Percentiles rank a stretch among this genome's conserved stretches.
Conservation (phyloP, 64 coral and sea anemone species). For the Stichodactyla mertensii region DNA sequence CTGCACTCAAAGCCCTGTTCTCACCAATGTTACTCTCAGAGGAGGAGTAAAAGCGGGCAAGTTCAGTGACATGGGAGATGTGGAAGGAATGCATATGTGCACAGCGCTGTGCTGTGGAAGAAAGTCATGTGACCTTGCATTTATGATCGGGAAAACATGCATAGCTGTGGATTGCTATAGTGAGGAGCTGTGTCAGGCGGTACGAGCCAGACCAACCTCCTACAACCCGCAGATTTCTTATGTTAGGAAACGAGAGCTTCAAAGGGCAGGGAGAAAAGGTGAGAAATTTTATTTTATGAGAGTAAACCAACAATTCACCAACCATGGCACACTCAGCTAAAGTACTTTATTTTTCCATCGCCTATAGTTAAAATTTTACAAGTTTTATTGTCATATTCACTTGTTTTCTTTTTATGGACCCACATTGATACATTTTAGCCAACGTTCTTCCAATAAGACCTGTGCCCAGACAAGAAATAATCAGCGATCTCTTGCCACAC, state of each 20-base stretch:
- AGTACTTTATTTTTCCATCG: too few species aligned
- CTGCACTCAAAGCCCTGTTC: constrained; percentile 87
- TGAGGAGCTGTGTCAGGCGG: constrained; percentile 83
- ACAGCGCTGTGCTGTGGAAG: constrained; percentile 86
- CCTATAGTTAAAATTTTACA: too few species aligned
- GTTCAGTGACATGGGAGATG: constrained; percentile 78
- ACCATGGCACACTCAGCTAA: too few species aligned
- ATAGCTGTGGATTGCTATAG: constrained; percentile 89
- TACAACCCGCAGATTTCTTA: constrained; percentile 81
- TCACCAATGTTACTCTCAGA: constrained; percentile 82
- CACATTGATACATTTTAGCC: constrained; percentile 28
- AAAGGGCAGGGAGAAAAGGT: constrained; percentile 70
- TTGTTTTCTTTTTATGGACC: too few species aligned
- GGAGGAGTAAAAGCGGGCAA: constrained; percentile 92
- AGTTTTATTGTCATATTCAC: too few species aligned
- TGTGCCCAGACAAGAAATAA: constrained; percentile 79
- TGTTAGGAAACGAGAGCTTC: constrained; percentile 68
- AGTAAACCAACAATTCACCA: too few species aligned
- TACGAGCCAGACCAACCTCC: constrained; percentile 66
- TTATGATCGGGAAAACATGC: constrained; percentile 87
- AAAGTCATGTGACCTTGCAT: constrained; percentile 84
- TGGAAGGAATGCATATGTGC: constrained; percentile 93
- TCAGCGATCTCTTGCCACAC: constrained; percentile 82
- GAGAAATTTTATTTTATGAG: too few species aligned
- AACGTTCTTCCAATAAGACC: constrained; percentile 59